These are phyloP conservation scores for Mimachlamys varia DNA, from an alignment of 2,888 invertebrate genomes.

Conservation along the genomic window DNA sequence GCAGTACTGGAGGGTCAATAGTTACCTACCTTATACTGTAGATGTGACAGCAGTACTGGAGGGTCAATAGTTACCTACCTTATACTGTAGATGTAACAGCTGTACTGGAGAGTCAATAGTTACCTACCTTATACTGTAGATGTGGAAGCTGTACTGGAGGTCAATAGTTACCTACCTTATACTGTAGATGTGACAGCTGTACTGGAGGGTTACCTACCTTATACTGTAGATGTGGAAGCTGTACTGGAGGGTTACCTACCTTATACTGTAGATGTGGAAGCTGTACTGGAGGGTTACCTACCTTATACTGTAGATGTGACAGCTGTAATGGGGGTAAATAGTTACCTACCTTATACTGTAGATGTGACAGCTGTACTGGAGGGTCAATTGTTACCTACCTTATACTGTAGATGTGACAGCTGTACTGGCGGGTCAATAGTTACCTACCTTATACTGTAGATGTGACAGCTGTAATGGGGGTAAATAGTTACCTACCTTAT, in stretches of 20 bases:
- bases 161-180: conserved; percentile 81
- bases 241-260: conserved; percentile 82
- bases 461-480: background rate
- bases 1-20: background rate
- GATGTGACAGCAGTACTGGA: conserved; percentile 85
- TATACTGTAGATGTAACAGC: conserved; percentile 87
- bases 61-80: conserved; percentile 81
- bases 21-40: conserved; percentile 83
- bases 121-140: conserved; percentile 84
- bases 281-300: conserved; percentile 82
- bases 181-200: conserved; percentile 86
- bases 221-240: conserved; percentile 87
- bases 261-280: conserved; percentile 87
- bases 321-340: conserved; percentile 85
- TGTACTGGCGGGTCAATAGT: no score
- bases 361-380: conserved; percentile 85
- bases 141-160: conserved; percentile 85
- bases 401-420: no score
- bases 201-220: conserved; percentile 82
- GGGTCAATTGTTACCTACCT: conserved; percentile 81
- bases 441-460: background rate
- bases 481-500: no score
- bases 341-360: conserved; percentile 84
- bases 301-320: conserved; percentile 85
- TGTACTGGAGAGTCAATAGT: conserved; percentile 83